These are phyloP conservation scores for Chymomyza caudatula DNA, from an alignment of 2,888 invertebrate genomes.

Conservation along the genomic window DNA sequence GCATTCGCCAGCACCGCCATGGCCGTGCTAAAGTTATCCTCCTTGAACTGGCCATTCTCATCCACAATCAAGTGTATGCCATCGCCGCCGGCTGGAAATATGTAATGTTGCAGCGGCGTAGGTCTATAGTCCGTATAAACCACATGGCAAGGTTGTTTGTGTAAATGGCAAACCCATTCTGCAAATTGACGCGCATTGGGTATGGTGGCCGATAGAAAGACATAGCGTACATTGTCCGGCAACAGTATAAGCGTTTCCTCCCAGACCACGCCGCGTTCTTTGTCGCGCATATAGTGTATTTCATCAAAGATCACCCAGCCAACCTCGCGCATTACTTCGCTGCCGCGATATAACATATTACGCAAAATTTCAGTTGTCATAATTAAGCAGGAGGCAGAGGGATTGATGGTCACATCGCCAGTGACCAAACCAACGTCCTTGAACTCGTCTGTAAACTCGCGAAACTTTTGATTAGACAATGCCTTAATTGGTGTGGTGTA, in stretches of 20 bases:
- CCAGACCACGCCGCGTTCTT: constrained; percentile 99
- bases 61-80: constrained; percentile 97
- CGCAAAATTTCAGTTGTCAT: constrained; percentile 99
- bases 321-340: constrained; percentile 99
- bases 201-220: constrained; percentile 99
- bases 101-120: constrained; percentile 98
- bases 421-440: constrained; percentile 98
- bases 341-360: constrained; percentile 98
- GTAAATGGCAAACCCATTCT: constrained; percentile 95
- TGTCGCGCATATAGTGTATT: constrained; percentile 99
- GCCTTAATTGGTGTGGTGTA: constrained; percentile 99
- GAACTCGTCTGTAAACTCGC: constrained; percentile 98
- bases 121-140: constrained; percentile 99
- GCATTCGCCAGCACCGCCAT: constrained; percentile 92
- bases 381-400: constrained; percentile 97
- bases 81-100: constrained; percentile 97
- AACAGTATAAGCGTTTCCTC: constrained; percentile 96
- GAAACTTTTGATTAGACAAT: constrained; percentile 98
- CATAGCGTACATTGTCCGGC: constrained; percentile 98
- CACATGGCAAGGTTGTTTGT: constrained; percentile 98
- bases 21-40: constrained; percentile 98
- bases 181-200: constrained; percentile 98
- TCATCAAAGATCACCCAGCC: constrained; percentile 99
- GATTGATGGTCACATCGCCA: constrained; percentile 99
- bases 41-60: constrained; percentile 96